Evolutionary conservation across 1,140 invertebrate genomes (phyloP).

Genomic region (Apis mellifera): DNA sequence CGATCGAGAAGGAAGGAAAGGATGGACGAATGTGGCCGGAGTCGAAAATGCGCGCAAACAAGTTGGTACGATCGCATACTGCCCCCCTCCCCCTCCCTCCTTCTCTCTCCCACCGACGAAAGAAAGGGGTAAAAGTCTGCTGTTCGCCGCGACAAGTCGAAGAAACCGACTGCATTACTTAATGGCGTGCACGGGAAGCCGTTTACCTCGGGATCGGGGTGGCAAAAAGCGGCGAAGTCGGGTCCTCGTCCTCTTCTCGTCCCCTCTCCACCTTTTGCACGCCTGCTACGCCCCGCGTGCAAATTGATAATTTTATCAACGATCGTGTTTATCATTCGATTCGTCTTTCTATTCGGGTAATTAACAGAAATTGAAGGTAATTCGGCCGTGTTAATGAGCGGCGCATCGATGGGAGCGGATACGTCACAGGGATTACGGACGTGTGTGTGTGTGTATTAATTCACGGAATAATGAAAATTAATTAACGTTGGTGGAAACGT

Average conservation of each 20-base stretch:
- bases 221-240: conserved; percentile 50
- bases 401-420: neutral
- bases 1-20: conserved; percentile 19
- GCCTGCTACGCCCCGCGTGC: conserved; percentile 3
- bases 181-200: conserved; percentile 69
- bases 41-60: conserved; percentile 53
- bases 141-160: conserved; percentile 68
- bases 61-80: conserved; percentile 52
- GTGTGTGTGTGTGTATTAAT: neutral
- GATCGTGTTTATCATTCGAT: neutral
- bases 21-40: conserved; percentile 9
- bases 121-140: neutral
- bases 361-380: neutral
- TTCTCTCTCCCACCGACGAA: neutral
- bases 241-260: neutral
- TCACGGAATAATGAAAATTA: neutral
- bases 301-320: conserved; percentile 71
- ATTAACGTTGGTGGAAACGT: neutral
- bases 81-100: neutral
- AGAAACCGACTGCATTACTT: conserved; percentile 75
- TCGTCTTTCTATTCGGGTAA: neutral
- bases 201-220: conserved; percentile 58
- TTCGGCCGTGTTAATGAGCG: neutral
- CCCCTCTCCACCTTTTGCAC: neutral
- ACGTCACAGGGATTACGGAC: neutral